Conservation (phyloP, 2,113 vertebrate species). For the Lepisosteus osseus region DNA sequence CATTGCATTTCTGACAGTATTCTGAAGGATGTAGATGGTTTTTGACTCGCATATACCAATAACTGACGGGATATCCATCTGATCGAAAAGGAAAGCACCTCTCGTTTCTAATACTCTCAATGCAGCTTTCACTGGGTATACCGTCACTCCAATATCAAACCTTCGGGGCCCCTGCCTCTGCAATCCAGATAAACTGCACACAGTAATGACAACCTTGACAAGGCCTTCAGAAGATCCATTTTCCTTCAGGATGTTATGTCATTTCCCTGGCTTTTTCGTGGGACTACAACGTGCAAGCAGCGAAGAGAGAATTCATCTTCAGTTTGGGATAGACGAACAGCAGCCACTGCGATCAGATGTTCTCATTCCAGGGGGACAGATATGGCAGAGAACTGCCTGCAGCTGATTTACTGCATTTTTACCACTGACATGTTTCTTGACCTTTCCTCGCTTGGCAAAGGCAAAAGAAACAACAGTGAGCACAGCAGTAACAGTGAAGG, state of each 20-base stretch:
- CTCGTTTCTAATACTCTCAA: neutral
- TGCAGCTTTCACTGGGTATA: conserved; percentile 17
- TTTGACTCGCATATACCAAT: neutral
- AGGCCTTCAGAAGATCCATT: conserved; percentile 52
- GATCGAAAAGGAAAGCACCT: neutral
- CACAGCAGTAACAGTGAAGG: conserved; percentile 17
- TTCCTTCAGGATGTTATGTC: conserved; percentile 60
- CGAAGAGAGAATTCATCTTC: conserved; percentile 57
- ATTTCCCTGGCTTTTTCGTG: conserved; percentile 52
- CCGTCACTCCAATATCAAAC: conserved; percentile 28
- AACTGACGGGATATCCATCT: neutral
- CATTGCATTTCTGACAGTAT: conserved; percentile 1
- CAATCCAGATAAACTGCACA: conserved; percentile 35
- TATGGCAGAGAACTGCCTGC: conserved; percentile 51
- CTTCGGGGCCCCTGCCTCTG: conserved; percentile 27
- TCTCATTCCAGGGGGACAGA: conserved; percentile 52
- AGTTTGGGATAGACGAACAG: conserved; percentile 49
- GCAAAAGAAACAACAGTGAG: conserved; percentile 18
- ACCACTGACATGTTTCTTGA: conserved; percentile 23
- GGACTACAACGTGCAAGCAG: conserved; percentile 57
- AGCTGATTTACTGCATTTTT: conserved; percentile 31
- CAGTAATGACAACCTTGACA: conserved; percentile 44
- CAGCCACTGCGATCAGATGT: conserved; percentile 50
- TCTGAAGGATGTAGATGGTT: neutral
- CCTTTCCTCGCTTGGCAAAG: conserved; percentile 33